Conservation (phyloP, 37 sponge, comb jelly and placozoan species). For the Lycopodina hypogea region DNA sequence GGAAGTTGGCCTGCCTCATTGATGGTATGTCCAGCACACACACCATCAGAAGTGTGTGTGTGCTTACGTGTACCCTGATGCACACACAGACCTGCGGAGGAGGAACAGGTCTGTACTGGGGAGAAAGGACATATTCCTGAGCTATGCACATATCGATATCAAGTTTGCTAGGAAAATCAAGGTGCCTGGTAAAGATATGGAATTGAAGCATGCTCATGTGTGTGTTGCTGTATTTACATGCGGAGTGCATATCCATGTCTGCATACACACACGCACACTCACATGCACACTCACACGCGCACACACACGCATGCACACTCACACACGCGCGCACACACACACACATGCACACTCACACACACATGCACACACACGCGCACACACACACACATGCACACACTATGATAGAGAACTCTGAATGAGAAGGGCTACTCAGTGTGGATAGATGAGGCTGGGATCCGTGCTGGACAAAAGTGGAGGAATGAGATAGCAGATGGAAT, state of each 20-base stretch:
- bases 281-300: too few relatives aligned
- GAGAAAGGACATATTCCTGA: constrained; percentile 64
- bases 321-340: too few relatives aligned
- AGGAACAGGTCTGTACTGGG: constrained; percentile 52
- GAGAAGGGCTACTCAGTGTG: constrained; percentile 60
- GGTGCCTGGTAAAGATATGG: constrained; percentile 12
- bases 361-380: too few relatives aligned
- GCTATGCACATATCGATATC: constrained; percentile 72
- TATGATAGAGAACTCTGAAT: constrained; percentile 51
- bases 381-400: too few relatives aligned
- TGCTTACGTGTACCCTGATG: neutral
- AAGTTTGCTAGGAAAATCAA: constrained; percentile 51
- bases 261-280: neutral
- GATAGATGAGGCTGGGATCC: constrained; percentile 81
- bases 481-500: constrained; percentile 79
- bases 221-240: neutral
- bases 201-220: neutral
- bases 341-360: too few relatives aligned
- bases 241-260: neutral
- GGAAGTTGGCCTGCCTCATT: constrained; percentile 37
- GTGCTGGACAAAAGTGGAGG: constrained; percentile 81
- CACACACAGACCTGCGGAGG: constrained; percentile 47
- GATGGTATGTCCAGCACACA: constrained; percentile 54
- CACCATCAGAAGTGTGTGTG: neutral
- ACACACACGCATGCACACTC: too few relatives aligned